Percentiles rank a stretch among this genome's conserved stretches.
These are phyloP conservation scores for Plagiodera versicolora DNA, from an alignment of 2,888 invertebrate genomes.

Conservation along the genomic window DNA sequence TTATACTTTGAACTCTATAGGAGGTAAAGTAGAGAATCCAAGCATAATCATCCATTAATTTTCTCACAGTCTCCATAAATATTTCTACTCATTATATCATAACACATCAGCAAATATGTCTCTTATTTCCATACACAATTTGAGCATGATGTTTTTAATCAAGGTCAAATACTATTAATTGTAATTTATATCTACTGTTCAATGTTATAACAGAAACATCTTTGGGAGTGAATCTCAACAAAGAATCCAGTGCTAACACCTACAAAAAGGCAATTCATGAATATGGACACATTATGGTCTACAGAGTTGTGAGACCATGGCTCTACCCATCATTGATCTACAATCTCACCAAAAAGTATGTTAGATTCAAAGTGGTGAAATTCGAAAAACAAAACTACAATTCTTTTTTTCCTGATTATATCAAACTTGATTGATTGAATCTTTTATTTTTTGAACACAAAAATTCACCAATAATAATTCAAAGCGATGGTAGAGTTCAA, in stretches of 20 bases:
- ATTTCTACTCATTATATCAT: too few relatives aligned
- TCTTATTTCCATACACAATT: too few relatives aligned
- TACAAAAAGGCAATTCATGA: slow-evolving; percentile 30
- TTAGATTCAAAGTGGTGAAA: neutral
- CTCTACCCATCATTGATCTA: slow-evolving; percentile 10
- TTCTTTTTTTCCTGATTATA: too few relatives aligned
- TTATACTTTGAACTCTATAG: slow-evolving; percentile 33
- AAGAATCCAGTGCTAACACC: slow-evolving; percentile 7
- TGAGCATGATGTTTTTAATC: too few relatives aligned
- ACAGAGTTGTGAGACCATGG: slow-evolving; percentile 28
- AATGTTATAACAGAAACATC: slow-evolving; percentile 19
- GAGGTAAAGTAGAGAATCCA: too few relatives aligned
- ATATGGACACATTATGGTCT: slow-evolving; percentile 17
- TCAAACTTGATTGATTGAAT: too few relatives aligned
- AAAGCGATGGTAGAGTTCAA: too few relatives aligned
- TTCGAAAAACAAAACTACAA: neutral
- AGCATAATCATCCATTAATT: too few relatives aligned
- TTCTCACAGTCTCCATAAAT: too few relatives aligned
- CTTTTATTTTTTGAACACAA: too few relatives aligned
- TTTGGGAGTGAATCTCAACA: slow-evolving; percentile 17
- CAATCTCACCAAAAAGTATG: neutral
- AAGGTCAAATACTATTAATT: neutral
- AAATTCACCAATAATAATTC: too few relatives aligned
- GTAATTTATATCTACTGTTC: neutral
- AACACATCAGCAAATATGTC: too few relatives aligned